Conservation (phyloP, 2,113 vertebrate genomes). For the Zingel zingel region DNA sequence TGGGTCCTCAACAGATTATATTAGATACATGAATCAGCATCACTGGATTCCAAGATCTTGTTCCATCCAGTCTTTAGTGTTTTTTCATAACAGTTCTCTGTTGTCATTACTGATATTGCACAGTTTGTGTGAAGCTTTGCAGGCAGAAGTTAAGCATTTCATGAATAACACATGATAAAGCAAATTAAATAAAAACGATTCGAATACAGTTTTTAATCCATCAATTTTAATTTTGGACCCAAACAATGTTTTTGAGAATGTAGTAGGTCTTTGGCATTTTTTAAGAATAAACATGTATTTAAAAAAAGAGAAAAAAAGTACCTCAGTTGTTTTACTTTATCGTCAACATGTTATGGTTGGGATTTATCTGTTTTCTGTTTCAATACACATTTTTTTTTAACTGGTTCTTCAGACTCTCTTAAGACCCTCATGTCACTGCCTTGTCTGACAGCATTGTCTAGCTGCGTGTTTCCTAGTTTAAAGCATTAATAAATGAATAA, state of each 20-base stretch:
- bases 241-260: not conserved
- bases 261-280: not conserved
- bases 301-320: no score
- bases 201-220: not conserved
- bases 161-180: constrained; percentile 8
- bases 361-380: constrained; percentile 1
- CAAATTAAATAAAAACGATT: not conserved
- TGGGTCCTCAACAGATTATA: not conserved
- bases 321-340: not conserved
- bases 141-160: not conserved
- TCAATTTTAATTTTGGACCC: not conserved
- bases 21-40: constrained; percentile 3
- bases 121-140: constrained; percentile 14
- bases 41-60: not conserved
- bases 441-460: constrained; percentile 40
- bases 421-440: constrained; percentile 22
- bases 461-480: constrained; percentile 27
- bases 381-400: constrained; percentile 43
- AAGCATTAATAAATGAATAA: constrained; percentile 63
- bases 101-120: constrained; percentile 1
- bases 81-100: constrained; percentile 24
- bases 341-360: fast-evolving
- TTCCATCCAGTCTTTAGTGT: constrained; percentile 4
- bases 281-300: not conserved
- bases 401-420: constrained; percentile 29